phyloP scores from a whole-genome alignment of 2,888 invertebrate genomes.

The Portevinia maculata region DNA sequence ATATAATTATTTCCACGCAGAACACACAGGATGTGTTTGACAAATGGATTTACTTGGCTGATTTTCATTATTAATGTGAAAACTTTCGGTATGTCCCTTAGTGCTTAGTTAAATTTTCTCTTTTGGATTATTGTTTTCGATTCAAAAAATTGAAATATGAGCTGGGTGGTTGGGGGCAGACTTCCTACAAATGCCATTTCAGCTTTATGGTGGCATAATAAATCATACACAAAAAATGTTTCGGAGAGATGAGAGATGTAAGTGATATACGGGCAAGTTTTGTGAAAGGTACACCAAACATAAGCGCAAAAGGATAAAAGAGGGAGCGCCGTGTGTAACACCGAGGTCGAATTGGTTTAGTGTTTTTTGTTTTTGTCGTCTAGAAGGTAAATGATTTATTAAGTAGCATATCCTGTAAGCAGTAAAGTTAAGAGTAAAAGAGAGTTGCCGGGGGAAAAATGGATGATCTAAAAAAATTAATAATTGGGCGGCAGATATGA shows the following conservation, averaged over 20 bases:
- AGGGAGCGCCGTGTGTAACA: conserved; percentile 13
- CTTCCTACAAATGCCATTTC: conserved; percentile 34
- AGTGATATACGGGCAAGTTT: conserved; percentile 27
- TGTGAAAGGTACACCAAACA: conserved; percentile 21
- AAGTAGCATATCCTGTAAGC: conserved; percentile 33
- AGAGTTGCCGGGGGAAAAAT: conserved; percentile 23
- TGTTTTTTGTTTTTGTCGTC: conserved; percentile 39
- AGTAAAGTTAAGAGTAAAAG: conserved; percentile 39
- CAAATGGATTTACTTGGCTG: conserved; percentile 74
- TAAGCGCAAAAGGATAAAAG: conserved; percentile 24
- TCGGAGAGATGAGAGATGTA: conserved; percentile 54
- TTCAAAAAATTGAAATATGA: conserved; percentile 41
- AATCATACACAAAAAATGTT: conserved; percentile 49
- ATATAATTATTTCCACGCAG: conserved; percentile 57
- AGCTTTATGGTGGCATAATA: conserved; percentile 48
- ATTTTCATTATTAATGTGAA: conserved; percentile 74
- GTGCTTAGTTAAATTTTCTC: conserved; percentile 43
- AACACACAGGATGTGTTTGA: conserved; percentile 74
- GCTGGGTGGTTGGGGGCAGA: not conserved
- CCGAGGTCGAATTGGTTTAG: conserved; percentile 23
- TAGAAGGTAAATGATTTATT: conserved; percentile 70
- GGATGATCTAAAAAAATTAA: conserved; percentile 62
- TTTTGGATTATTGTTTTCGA: conserved; percentile 66
- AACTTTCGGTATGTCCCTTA: conserved; percentile 72
- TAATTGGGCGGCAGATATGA: conserved; percentile 57